phyloP scores from a whole-genome alignment of 2,888 invertebrate species.

The Entomobrya proxima region DNA sequence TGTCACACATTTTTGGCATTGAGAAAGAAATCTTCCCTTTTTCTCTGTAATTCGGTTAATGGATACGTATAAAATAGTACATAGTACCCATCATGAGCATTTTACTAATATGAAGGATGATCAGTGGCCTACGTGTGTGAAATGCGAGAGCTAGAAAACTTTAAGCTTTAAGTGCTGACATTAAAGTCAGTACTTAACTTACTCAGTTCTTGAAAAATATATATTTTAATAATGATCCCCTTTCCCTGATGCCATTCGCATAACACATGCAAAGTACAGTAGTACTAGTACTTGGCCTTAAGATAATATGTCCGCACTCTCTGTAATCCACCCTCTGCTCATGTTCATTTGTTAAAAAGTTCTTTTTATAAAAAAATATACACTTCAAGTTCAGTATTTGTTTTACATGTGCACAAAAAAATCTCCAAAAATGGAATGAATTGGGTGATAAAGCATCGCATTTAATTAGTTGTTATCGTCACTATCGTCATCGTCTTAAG shows the following conservation, averaged over 20 bases:
- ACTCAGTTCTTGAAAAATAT: too few species aligned
- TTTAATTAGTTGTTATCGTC: constrained; percentile 60
- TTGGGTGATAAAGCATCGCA: constrained; percentile 9
- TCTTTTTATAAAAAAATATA: not conserved
- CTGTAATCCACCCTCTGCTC: too few species aligned
- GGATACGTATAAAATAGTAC: not conserved
- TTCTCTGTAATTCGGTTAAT: constrained; percentile 23
- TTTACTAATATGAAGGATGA: not conserved
- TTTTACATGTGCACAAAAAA: not conserved
- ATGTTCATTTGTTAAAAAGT: too few species aligned
- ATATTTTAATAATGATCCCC: too few species aligned
- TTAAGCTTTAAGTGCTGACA: too few species aligned
- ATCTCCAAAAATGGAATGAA: not conserved
- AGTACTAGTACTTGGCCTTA: not conserved
- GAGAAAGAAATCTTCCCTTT: not conserved
- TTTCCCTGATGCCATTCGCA: constrained; percentile 3
- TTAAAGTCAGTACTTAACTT: too few species aligned
- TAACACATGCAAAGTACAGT: not conserved
- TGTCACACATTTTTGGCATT: not conserved
- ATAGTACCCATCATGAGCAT: too few species aligned
- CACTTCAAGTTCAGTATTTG: not conserved
- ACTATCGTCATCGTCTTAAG: constrained; percentile 53
- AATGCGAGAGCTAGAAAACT: not conserved
- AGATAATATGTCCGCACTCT: too few species aligned
- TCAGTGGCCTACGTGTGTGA: not conserved